Conservation (phyloP, 2,888 invertebrate genomes). For the Athalia cordata region DNA sequence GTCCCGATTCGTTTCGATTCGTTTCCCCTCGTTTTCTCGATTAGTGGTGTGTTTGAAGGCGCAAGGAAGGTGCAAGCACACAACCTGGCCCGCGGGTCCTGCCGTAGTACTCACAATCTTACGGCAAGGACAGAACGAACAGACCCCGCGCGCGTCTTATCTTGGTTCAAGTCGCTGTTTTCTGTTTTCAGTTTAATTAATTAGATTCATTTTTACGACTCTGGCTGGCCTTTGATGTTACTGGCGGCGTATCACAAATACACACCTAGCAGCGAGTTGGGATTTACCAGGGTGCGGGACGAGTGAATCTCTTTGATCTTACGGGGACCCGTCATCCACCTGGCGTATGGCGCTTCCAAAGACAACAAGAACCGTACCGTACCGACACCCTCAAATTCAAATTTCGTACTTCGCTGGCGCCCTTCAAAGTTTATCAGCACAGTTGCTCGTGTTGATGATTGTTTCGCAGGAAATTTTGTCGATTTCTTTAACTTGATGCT, state of each 20-base stretch:
- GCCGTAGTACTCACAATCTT: conserved; percentile 20
- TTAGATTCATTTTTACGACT: conserved; percentile 59
- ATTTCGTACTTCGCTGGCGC: neutral
- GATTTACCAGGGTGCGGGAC: conserved; percentile 29
- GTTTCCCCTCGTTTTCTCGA: conserved; percentile 38
- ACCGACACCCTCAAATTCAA: conserved; percentile 21
- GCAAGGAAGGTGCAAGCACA: conserved; percentile 38
- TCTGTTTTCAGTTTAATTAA: conserved; percentile 59
- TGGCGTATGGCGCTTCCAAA: conserved; percentile 33
- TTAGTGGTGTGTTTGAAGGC: conserved; percentile 32
- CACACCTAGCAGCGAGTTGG: conserved; percentile 48
- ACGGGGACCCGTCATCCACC: conserved; percentile 36
- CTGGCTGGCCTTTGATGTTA: conserved; percentile 58
- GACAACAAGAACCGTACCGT: conserved; percentile 21
- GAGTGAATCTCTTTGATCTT: conserved; percentile 42
- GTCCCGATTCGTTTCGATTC: conserved; percentile 36
- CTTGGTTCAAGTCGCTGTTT: conserved; percentile 49
- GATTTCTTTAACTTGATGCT: no score
- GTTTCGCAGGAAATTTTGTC: neutral
- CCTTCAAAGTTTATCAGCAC: neutral
- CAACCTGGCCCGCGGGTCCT: neutral
- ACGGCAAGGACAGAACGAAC: conserved; percentile 23
- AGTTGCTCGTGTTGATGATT: conserved; percentile 2
- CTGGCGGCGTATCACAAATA: conserved; percentile 52
- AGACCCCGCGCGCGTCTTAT: conserved; percentile 44